Conservation (phyloP, 1,140 invertebrate genomes). For the Paralvinella palmiformis region DNA sequence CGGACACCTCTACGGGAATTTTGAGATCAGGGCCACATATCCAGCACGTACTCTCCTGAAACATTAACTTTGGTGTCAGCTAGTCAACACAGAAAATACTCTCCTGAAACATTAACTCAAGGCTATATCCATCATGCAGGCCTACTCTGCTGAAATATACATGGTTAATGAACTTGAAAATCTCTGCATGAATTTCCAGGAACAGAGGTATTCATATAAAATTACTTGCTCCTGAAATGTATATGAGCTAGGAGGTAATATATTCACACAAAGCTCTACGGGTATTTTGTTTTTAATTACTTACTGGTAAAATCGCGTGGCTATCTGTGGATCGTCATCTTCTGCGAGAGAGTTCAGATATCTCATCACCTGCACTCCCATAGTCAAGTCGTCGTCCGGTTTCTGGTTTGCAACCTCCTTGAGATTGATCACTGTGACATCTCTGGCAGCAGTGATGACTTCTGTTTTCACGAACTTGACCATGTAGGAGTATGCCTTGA, state of each 20-base stretch:
- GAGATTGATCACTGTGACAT: neutral
- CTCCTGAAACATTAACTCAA: no score
- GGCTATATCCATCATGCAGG: no score
- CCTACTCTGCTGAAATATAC: no score
- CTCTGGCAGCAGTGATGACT: neutral
- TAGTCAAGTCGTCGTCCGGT: neutral
- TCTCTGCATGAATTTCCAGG: neutral
- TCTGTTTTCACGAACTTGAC: neutral
- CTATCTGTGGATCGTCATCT: neutral
- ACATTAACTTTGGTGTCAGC: no score
- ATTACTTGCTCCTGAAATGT: neutral
- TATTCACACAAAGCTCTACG: neutral
- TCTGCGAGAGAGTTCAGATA: neutral
- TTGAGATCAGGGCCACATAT: neutral
- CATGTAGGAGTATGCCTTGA: no score
- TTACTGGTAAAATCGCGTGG: constrained; percentile 2
- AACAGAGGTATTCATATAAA: no score
- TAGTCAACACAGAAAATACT: no score
- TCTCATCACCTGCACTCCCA: neutral
- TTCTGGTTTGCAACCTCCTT: neutral
- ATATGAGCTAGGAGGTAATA: neutral
- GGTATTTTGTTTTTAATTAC: neutral
- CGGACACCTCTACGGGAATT: neutral
- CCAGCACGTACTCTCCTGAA: constrained; percentile 1
- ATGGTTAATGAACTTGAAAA: neutral